These are phyloP conservation scores for Mesoligia furuncula DNA, from an alignment of 2,888 invertebrate species.

Conservation along the genomic window DNA sequence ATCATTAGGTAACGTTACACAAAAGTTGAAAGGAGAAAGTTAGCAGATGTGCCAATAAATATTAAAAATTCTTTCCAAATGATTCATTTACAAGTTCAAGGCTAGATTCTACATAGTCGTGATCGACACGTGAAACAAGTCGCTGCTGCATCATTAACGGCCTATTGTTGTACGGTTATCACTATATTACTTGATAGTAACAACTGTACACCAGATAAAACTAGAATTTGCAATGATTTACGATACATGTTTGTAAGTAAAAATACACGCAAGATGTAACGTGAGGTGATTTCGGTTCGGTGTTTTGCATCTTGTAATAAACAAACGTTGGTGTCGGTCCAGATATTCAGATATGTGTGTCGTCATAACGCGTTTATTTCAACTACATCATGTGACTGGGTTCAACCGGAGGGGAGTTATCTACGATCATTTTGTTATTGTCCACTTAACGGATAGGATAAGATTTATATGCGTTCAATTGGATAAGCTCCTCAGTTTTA, in stretches of 20 bases:
- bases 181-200: conserved; percentile 50
- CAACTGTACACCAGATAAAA: conserved; percentile 51
- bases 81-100: conserved; percentile 80
- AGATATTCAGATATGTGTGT: conserved; percentile 53
- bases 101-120: conserved; percentile 61
- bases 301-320: conserved; percentile 62
- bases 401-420: conserved; percentile 59
- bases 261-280: conserved; percentile 39
- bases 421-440: conserved; percentile 68
- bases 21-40: conserved; percentile 58
- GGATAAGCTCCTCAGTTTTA: conserved; percentile 44
- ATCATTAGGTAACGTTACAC: conserved; percentile 29
- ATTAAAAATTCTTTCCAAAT: conserved; percentile 63
- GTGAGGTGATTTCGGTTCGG: conserved; percentile 38
- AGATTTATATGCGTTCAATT: conserved; percentile 53
- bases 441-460: conserved; percentile 58
- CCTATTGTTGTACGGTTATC: conserved; percentile 55
- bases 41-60: conserved; percentile 56
- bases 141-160: conserved; percentile 45
- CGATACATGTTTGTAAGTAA: conserved; percentile 24
- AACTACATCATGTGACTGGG: conserved; percentile 68
- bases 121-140: conserved; percentile 58
- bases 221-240: conserved; percentile 45
- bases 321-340: conserved; percentile 61
- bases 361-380: conserved; percentile 61